phyloP scores from a whole-genome alignment of 2,113 vertebrate genomes.

The Cichladusa arquata region DNA sequence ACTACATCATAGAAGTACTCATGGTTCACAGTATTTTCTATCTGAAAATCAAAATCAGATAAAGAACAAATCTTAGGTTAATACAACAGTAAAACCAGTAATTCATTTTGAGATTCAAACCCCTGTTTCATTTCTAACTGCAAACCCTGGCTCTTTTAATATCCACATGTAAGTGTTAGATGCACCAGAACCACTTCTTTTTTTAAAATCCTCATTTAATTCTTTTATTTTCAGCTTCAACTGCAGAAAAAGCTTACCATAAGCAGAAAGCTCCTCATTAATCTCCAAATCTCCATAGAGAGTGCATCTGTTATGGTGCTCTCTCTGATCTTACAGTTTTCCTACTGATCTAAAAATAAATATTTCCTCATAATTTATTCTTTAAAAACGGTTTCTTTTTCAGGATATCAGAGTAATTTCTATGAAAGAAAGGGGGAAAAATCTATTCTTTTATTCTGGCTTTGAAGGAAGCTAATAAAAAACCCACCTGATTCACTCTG shows the following conservation, averaged over 20 bases:
- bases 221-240: neutral
- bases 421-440: neutral
- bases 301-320: neutral
- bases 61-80: neutral
- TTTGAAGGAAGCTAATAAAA: conserved; percentile 18
- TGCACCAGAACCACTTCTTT: neutral
- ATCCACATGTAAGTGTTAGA: neutral
- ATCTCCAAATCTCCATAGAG: conserved; percentile 38
- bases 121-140: neutral
- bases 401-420: neutral
- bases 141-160: neutral
- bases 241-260: neutral
- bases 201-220: neutral
- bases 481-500: neutral
- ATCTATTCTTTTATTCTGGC: neutral
- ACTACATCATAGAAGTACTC: accelerated
- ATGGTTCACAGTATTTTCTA: neutral
- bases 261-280: neutral
- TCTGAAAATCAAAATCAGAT: neutral
- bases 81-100: neutral
- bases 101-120: neutral
- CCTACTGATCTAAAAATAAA: conserved; percentile 20
- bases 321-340: conserved; percentile 1
- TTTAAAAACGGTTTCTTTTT: neutral
- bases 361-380: neutral